These are phyloP conservation scores for Girardinus metallicus DNA, from an alignment of 2,797 vertebrate species.

Conservation along the genomic window DNA sequence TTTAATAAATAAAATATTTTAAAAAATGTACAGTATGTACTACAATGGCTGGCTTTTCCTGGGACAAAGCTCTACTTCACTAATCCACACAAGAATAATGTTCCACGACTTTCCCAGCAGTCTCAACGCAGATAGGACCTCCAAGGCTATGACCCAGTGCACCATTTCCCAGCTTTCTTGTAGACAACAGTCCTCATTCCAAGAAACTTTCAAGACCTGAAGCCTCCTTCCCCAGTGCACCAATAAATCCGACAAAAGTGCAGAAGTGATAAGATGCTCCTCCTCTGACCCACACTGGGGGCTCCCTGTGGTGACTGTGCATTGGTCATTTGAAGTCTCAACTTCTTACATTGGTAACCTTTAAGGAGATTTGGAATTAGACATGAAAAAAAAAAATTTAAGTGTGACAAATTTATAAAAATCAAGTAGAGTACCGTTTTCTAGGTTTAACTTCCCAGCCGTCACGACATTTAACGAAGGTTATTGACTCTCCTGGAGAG, in stretches of 20 bases:
- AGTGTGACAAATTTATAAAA: not conserved
- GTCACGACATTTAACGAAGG: conserved; percentile 88
- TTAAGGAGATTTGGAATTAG: conserved; percentile 11
- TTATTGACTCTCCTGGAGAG: conserved; percentile 86
- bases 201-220: conserved; percentile 34
- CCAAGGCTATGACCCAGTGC: not conserved
- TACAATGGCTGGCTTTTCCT: conserved; percentile 58
- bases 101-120: conserved; percentile 30
- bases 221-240: conserved; percentile 25
- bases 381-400: not conserved
- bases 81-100: conserved; percentile 52
- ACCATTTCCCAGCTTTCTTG: not conserved
- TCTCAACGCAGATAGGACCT: conserved; percentile 15
- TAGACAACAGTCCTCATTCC: conserved; percentile 21
- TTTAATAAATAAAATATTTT: conserved; percentile 78
- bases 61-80: conserved; percentile 55
- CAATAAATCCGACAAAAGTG: conserved; percentile 67
- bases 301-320: conserved; percentile 61
- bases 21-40: conserved; percentile 69
- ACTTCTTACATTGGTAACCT: conserved; percentile 75
- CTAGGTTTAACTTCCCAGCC: conserved; percentile 88
- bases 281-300: conserved; percentile 50
- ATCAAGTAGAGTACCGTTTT: conserved; percentile 79
- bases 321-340: conserved; percentile 41
- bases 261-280: conserved; percentile 55